A percentile compares a stretch with the other conserved stretches of the same genome.
phyloP scores from a whole-genome alignment of 2,797 vertebrate species.

The Tolypeutes matacus region DNA sequence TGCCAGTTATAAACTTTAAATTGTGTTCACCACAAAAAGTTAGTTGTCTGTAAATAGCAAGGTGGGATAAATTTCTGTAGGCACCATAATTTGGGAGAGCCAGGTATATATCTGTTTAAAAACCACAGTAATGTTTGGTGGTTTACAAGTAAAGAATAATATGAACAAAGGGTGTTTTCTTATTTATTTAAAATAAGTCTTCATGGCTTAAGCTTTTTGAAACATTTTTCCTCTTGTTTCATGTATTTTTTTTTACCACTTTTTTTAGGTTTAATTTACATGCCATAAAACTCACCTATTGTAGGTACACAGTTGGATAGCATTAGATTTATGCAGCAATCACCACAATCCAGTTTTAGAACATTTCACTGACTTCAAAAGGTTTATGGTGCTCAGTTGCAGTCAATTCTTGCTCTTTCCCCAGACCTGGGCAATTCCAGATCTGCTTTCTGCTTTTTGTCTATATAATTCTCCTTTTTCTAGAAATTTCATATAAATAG shows the following conservation, averaged over 20 bases:
- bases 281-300: not conserved
- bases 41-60: not conserved
- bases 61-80: not conserved
- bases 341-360: not conserved
- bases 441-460: constrained; percentile 60
- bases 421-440: not conserved
- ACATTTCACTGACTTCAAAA: not conserved
- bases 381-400: not conserved
- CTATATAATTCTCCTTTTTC: not conserved
- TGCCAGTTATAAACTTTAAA: constrained; percentile 41
- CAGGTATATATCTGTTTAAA: constrained; percentile 42
- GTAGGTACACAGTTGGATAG: not conserved
- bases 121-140: constrained; percentile 25
- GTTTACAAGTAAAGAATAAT: constrained; percentile 60
- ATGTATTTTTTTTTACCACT: constrained; percentile 34
- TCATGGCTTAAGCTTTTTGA: not conserved
- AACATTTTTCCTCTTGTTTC: not conserved
- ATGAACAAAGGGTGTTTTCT: not conserved
- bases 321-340: not conserved
- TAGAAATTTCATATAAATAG: constrained; percentile 33
- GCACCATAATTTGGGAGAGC: constrained; percentile 40
- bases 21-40: not conserved
- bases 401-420: not conserved
- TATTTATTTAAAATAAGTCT: constrained; percentile 57
- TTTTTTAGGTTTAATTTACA: constrained; percentile 7